Percentiles rank a stretch among this genome's conserved stretches.
These are phyloP conservation scores for Oxytorus armatus DNA, from an alignment of 2,888 invertebrate species.

Conservation along the genomic window DNA sequence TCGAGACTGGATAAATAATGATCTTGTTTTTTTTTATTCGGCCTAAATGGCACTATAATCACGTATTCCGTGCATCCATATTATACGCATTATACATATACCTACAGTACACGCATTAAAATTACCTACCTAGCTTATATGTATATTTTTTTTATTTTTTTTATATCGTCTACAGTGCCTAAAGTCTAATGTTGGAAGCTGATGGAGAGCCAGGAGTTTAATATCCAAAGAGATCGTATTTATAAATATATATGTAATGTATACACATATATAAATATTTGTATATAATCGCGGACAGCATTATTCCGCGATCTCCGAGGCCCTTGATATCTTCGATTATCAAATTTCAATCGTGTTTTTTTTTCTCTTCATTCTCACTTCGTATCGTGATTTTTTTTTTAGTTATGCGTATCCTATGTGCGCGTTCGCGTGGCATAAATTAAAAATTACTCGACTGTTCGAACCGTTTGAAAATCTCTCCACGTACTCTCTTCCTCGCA, in stretches of 20 bases:
- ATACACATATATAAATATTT: no score
- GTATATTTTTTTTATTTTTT: constrained; percentile 8
- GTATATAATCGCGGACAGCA: constrained; percentile 9
- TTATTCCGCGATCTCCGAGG: constrained; percentile 38
- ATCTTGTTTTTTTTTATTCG: constrained; percentile 71
- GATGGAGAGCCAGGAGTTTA: constrained; percentile 61
- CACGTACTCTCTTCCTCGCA: constrained; percentile 7
- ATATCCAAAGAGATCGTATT: background rate
- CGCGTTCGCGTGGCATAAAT: constrained; percentile 64
- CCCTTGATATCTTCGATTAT: constrained; percentile 28
- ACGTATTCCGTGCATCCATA: constrained; percentile 65
- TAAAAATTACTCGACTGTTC: constrained; percentile 22
- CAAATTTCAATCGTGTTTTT: constrained; percentile 1
- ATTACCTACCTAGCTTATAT: constrained; percentile 66
- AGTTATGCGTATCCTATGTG: constrained; percentile 57
- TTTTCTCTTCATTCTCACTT: constrained; percentile 9
- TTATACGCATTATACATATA: constrained; percentile 66
- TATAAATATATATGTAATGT: no score
- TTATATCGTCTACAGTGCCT: constrained; percentile 59
- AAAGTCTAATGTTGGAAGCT: constrained; percentile 66
- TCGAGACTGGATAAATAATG: no score
- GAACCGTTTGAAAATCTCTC: background rate
- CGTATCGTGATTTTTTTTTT: constrained; percentile 18
- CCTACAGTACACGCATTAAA: constrained; percentile 71
- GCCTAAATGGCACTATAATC: constrained; percentile 67